Conservation (phyloP, 2,113 vertebrate genomes). For the Carassius auratus region DNA sequence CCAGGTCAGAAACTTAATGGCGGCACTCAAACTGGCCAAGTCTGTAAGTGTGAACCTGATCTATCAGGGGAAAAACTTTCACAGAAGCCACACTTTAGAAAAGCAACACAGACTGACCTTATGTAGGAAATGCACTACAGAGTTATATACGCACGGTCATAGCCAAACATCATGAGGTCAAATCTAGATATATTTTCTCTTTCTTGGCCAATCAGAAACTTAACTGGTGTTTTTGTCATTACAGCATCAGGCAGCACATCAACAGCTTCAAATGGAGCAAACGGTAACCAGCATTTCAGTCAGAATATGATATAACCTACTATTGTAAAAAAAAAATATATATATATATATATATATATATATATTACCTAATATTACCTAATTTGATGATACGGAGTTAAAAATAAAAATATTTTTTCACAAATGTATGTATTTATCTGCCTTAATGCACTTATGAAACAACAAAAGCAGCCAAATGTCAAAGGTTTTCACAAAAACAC, state of each 20-base stretch:
- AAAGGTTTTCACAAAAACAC: too few relatives aligned
- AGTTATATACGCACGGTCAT: not conserved
- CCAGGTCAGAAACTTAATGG: conserved; percentile 61
- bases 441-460: not conserved
- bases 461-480: not conserved
- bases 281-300: conserved; percentile 45
- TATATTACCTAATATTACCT: too few relatives aligned
- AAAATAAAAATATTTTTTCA: not conserved
- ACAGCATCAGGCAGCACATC: conserved; percentile 54
- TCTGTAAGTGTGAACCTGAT: conserved; percentile 48
- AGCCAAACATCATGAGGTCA: not conserved
- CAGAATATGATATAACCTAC: not conserved
- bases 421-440: not conserved
- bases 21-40: conserved; percentile 44
- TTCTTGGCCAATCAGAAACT: not conserved
- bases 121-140: conserved; percentile 8
- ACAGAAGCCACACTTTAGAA: conserved; percentile 11
- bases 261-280: conserved; percentile 27
- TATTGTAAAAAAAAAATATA: too few relatives aligned
- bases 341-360: too few relatives aligned
- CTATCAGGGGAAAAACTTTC: conserved; percentile 29
- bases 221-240: conserved; percentile 22
- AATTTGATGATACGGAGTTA: not conserved
- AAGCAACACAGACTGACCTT: conserved; percentile 1
- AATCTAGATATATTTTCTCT: not conserved